Evolutionary conservation across 2,888 invertebrate species (phyloP).

Genomic region (Antheraea yamamai): DNA sequence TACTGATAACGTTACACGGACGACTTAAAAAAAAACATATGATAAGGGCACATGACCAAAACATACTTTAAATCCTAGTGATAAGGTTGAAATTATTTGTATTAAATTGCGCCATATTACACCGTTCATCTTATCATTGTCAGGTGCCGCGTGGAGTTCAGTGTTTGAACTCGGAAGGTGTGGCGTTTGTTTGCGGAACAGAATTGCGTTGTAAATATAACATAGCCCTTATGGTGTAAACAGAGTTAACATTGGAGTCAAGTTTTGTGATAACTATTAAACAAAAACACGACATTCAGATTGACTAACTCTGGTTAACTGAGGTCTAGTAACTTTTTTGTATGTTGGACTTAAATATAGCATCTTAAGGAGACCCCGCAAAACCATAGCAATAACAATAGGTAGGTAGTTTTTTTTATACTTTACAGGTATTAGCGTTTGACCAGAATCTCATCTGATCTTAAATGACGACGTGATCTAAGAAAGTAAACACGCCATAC

Average conservation of each 20-base stretch:
- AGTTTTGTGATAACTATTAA: neutral
- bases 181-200: conserved; percentile 1
- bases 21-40: neutral
- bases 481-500: too few relatives aligned
- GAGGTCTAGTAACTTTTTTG: too few relatives aligned
- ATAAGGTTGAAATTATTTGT: neutral
- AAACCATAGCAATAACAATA: too few relatives aligned
- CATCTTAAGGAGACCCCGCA: too few relatives aligned
- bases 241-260: neutral
- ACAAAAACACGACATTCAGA: too few relatives aligned
- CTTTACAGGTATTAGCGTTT: too few relatives aligned
- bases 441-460: too few relatives aligned
- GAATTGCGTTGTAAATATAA: neutral
- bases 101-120: conserved; percentile 7
- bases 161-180: conserved; percentile 8
- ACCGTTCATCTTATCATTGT: neutral
- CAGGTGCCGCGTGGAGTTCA: neutral
- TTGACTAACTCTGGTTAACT: too few relatives aligned
- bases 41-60: neutral
- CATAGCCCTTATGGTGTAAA: neutral
- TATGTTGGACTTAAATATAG: too few relatives aligned
- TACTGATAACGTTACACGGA: neutral
- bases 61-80: neutral
- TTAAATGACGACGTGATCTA: too few relatives aligned
- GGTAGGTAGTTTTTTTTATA: too few relatives aligned